phyloP scores from a whole-genome alignment of 1,140 invertebrate genomes.

The Eumeta japonica region DNA sequence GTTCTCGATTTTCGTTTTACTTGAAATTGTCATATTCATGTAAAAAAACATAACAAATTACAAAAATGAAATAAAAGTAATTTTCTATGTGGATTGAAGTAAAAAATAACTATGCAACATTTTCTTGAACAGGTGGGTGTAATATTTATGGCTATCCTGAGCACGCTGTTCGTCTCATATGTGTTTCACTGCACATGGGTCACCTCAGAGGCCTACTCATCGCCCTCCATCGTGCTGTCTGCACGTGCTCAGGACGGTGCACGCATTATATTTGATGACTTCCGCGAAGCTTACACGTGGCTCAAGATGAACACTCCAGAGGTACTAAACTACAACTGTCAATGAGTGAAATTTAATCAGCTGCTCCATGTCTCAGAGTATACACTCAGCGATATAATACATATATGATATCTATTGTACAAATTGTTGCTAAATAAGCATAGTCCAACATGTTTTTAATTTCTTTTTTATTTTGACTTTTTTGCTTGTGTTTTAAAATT shows the following conservation, averaged over 20 bases:
- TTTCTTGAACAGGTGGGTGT: slow-evolving; percentile 70
- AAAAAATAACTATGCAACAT: not conserved
- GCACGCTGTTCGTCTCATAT: slow-evolving; percentile 85
- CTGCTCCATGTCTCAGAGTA: too few relatives aligned
- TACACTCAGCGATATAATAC: too few relatives aligned
- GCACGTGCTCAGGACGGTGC: slow-evolving; percentile 91
- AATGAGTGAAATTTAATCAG: too few relatives aligned
- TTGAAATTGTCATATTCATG: not conserved
- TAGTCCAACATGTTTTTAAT: too few relatives aligned
- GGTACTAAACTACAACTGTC: slow-evolving; percentile 53
- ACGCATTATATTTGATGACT: slow-evolving; percentile 96
- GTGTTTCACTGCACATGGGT: slow-evolving; percentile 99
- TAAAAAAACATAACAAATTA: not conserved
- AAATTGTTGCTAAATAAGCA: too few relatives aligned
- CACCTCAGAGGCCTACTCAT: slow-evolving; percentile 97
- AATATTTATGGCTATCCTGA: slow-evolving; percentile 82
- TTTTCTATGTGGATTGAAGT: too few relatives aligned
- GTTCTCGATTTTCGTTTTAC: too few relatives aligned
- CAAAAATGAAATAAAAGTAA: too few relatives aligned
- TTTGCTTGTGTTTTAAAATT: too few relatives aligned
- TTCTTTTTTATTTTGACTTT: too few relatives aligned
- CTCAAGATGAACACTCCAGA: slow-evolving; percentile 94
- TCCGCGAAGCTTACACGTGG: slow-evolving; percentile 98
- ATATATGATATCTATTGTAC: too few relatives aligned
- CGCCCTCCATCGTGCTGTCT: slow-evolving; percentile 95